Evolutionary conservation across 2,797 vertebrate species (phyloP), one percentile per base, ranked within the genome.

Genomic region (Echiichthys vipera): DNA sequence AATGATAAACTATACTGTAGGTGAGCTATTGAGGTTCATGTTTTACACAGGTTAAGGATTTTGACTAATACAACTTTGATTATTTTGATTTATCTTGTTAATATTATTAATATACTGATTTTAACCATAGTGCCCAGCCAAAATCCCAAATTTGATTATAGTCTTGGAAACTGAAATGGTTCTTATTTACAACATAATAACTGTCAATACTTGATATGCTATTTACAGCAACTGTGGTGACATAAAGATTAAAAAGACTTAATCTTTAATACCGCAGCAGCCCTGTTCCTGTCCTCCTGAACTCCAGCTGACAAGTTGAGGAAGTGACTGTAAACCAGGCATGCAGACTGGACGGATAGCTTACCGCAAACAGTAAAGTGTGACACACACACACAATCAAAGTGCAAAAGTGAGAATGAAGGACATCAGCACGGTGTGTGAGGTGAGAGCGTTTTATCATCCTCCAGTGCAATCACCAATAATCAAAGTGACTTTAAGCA

Each of bases 261-360:
- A 9, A 6, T 11, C n/a, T n/a, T n/a, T n/a, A n/a, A n/a, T n/a
- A n/a, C n/a, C n/a, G n/a, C 34, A 11, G 34, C 25, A 62, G 69
- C 45, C 57, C 24, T 51, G 30, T 25, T 39, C 18, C 51, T 51
- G 7, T 57, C 55, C 59, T 55, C 13, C 68, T 64, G 29, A 25
- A 25, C 36, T 57, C 29, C 67, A 36, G 49, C 46, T 77, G 66
- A 74, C 54, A 69, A 61, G 54, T 25, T 39, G 49, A 78, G 81
- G 78, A 82, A 82, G 80, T 67, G 71, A 67, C 57, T 25, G 43
- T 85, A 83, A 82, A 84, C 20, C 59, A 70, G 70, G 45, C 49
- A 83, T 39, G 69, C 56, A 62, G 63, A 59, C 56, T 13, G 39
- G 64, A 71, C 6, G 22, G 65, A 76, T 68, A 25, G 43, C 65